Evolutionary conservation across 1,140 invertebrate genomes (phyloP), one percentile per base, ranked within the genome.

Genomic region (Phthorimaea operculella): DNA sequence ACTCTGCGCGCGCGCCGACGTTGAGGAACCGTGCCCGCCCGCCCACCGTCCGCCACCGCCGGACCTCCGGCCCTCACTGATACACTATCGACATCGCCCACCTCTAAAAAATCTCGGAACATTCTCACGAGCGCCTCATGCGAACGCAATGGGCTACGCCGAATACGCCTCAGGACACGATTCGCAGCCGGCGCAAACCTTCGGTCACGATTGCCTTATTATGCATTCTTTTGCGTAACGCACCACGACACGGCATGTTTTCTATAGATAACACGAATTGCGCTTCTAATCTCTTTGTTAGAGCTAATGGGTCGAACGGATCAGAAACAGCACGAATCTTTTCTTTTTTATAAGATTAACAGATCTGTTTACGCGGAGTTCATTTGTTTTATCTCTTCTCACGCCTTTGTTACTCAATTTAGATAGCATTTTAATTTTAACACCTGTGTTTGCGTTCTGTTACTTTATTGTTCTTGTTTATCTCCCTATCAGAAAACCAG

Each of bases 391-490:
- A 71, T 60, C 68, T 66, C 64, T 70, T 72, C 63, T 68, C 64
- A 71, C 66, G 70, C 60, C 60, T 65, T 56, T 60, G 51, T 63
- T 65, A 47, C 15, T 15, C 15, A 8, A 47, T 47, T 63, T 60
- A 66, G 61, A 62, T 50, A 54, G 14, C 50, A 42, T 58, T 55
- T 56, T 53, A 52, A 57, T 58, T 55, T 56, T 54, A 52, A 57
- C 70, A 75, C 65, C 70, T 73, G 70, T 75, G 61, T 72, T 73
- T 70, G 52, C 60, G 54, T 66, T 73, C 68, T 52, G 62, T 70
- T 68, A 67, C 45, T 59, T 14, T 44, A 34, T 51, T 51, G 49
- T 56, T 51, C 48, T 48, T 18, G 36, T 10, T 9, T 47, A 47
- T 47, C 16, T 47, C 8, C 4, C 8, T 16, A 47, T 47, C 44